Conservation (phyloP, 2,888 invertebrate genomes). For the Antheraea yamamai region DNA sequence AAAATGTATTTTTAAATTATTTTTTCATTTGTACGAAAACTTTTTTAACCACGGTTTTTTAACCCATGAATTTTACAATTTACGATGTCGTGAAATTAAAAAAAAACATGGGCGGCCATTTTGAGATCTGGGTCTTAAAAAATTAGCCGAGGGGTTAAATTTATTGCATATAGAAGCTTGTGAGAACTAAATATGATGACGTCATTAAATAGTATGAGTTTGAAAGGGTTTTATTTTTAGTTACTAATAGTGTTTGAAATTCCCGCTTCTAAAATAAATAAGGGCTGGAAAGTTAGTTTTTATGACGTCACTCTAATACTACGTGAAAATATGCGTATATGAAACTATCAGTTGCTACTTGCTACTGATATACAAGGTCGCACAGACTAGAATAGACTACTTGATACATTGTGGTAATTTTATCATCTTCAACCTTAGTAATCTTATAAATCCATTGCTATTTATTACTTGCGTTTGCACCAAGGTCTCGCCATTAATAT, state of each 20-base stretch:
- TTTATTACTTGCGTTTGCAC: background rate
- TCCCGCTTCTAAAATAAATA: too few relatives aligned
- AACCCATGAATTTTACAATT: too few relatives aligned
- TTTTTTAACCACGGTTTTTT: too few relatives aligned
- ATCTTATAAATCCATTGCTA: slow-evolving; percentile 8
- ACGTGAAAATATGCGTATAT: slow-evolving; percentile 1
- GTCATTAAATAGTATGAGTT: background rate
- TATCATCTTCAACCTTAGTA: slow-evolving; percentile 28
- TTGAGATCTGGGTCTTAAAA: too few relatives aligned
- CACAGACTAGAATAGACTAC: slow-evolving; percentile 6
- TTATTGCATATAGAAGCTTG: background rate
- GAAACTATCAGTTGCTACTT: background rate
- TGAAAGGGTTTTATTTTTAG: background rate
- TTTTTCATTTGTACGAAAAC: too few relatives aligned
- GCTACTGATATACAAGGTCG: background rate
- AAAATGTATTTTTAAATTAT: too few relatives aligned
- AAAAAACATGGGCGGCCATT: too few relatives aligned
- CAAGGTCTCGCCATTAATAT: background rate
- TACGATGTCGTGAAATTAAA: too few relatives aligned
- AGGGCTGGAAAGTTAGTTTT: too few relatives aligned
- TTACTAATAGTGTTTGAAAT: background rate
- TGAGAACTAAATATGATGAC: background rate
- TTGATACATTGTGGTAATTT: slow-evolving; percentile 13
- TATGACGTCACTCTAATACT: background rate
- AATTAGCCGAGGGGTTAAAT: background rate